Conservation (phyloP, 2,888 invertebrate species). For the Pammene fasciana region DNA sequence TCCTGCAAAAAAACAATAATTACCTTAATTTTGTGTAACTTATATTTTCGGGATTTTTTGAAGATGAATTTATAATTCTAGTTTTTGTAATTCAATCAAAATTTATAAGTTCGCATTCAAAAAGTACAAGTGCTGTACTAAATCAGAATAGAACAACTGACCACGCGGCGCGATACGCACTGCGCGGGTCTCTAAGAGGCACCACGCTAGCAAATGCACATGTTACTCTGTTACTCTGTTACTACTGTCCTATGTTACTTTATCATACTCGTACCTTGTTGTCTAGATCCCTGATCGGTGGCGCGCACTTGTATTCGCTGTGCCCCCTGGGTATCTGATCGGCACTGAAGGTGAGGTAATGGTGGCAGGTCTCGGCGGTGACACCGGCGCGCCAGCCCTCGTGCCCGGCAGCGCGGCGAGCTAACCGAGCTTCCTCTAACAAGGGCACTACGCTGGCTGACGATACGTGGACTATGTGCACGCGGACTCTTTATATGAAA, state of each 20-base stretch:
- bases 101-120: too few species aligned
- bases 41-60: too few species aligned
- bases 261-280: slow-evolving; percentile 83
- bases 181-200: too few species aligned
- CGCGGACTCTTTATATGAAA: slow-evolving; percentile 72
- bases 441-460: slow-evolving; percentile 83
- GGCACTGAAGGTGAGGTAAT: slow-evolving; percentile 86
- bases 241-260: too few species aligned
- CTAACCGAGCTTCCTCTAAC: slow-evolving; percentile 78
- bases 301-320: slow-evolving; percentile 89
- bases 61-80: too few species aligned
- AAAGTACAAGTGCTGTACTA: too few species aligned
- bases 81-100: too few species aligned
- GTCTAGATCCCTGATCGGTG: slow-evolving; percentile 85
- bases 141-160: too few species aligned
- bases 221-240: too few species aligned
- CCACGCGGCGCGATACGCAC: too few species aligned
- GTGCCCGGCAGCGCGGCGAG: slow-evolving; percentile 77
- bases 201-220: too few species aligned
- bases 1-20: slow-evolving; percentile 65
- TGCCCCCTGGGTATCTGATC: slow-evolving; percentile 85
- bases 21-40: neutral
- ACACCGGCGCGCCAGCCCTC: slow-evolving; percentile 79
- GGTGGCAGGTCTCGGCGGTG: slow-evolving; percentile 89
- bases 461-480: slow-evolving; percentile 88